These are phyloP conservation scores for Scortum barcoo DNA, from an alignment of 2,113 vertebrate species.

Conservation along the genomic window DNA sequence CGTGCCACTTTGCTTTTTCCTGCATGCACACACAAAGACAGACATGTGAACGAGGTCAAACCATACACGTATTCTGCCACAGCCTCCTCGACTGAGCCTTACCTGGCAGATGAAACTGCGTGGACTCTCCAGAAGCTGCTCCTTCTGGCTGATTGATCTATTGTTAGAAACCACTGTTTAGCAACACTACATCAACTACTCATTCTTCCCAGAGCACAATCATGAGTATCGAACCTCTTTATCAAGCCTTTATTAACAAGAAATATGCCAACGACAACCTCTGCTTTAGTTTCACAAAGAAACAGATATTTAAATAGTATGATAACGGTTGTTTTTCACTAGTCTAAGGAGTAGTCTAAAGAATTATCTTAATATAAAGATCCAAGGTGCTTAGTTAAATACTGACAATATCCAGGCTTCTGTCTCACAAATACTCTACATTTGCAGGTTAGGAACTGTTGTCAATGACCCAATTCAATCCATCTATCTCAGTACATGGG, in stretches of 20 bases:
- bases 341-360: too few species aligned
- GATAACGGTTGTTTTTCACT: too few species aligned
- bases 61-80: background rate
- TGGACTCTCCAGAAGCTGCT: too few species aligned
- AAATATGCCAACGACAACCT: background rate
- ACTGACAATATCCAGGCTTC: too few species aligned
- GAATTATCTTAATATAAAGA: too few species aligned
- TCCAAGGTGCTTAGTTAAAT: too few species aligned
- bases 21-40: background rate
- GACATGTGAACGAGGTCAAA: background rate
- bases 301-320: too few species aligned
- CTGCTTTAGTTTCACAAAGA: background rate
- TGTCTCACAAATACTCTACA: too few species aligned
- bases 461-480: too few species aligned
- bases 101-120: background rate
- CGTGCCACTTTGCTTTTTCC: too few species aligned
- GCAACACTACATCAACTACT: background rate
- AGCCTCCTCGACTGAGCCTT: background rate
- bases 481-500: too few species aligned
- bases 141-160: background rate
- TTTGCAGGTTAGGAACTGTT: too few species aligned
- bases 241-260: background rate
- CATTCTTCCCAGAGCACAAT: background rate
- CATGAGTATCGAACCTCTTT: background rate
- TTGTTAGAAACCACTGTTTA: background rate